Base-by-base conservation (phyloP, 1,140 invertebrate genomes). In the Adoxophyes honmai region DNA sequence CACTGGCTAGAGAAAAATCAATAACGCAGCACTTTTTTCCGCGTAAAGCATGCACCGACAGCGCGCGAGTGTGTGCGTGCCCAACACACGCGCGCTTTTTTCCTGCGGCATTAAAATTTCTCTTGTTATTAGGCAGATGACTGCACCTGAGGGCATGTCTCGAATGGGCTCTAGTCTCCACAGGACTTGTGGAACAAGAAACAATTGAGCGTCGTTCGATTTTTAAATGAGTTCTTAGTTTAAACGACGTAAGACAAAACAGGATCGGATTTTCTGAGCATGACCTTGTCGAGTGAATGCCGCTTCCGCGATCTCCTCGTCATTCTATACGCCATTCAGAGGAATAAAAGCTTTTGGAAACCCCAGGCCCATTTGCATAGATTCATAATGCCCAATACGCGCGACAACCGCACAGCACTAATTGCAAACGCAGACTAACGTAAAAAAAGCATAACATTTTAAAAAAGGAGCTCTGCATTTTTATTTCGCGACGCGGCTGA, bases 1-100 rank as follows among this genome's bases (percentile, higher is more conserved):
- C 56, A 53, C 60, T 69, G 67, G 76, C 78, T 79, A 81, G 74
- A 83, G 85, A 81, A 85, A 88, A 88, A 88, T 86, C 85, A 86
- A 86, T 88, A 85, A 83, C 81, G 82, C 85, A 86, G 81, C 80
- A 80, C 78, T 88, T 86, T 88, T 88, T 88, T 88, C 81, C 82
- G 75, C 81, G 82, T 88, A 86, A 86, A 86, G 78, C 85, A 85
- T 88, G 82, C 85, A 86, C 81, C 80, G 84, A 84, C 81, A 82
- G 61, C 70, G 44, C 51, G 60, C 28, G 14, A 70, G 75, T 76
- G 75, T 78, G 81, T 75, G 73, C 57, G 62, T 15, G 51, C 16
- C 62, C 69, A 74, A 69, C 75, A 78, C 75, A 84, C 73, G 68
- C 56, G 39, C 57, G 53, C 59, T 76, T 85, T 84, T 85, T 84